phyloP scores from a whole-genome alignment of 1,140 invertebrate species.

The Mercenaria mercenaria region DNA sequence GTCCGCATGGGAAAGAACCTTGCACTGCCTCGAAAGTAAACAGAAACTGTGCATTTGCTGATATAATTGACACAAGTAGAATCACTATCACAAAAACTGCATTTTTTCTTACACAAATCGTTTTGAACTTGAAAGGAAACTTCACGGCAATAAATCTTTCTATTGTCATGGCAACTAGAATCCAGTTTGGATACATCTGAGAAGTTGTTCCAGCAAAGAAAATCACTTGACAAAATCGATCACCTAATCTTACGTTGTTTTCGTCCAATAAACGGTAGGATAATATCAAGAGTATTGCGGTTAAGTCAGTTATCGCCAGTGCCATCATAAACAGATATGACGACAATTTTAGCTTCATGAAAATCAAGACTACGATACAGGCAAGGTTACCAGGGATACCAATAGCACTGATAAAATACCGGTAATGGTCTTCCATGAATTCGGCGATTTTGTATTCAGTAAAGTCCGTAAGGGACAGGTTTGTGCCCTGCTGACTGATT shows the following conservation, averaged over 20 bases:
- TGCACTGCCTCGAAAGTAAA: slow-evolving; percentile 64
- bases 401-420: slow-evolving; percentile 74
- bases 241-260: slow-evolving; percentile 64
- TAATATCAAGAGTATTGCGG: slow-evolving; percentile 72
- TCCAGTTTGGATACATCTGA: slow-evolving; percentile 79
- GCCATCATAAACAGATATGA: slow-evolving; percentile 76
- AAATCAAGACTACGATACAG: slow-evolving; percentile 72
- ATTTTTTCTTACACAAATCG: slow-evolving; percentile 67
- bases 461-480: not conserved
- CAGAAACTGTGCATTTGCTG: slow-evolving; percentile 68
- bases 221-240: slow-evolving; percentile 71
- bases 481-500: too few species aligned
- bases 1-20: slow-evolving; percentile 64
- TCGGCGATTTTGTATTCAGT: slow-evolving; percentile 67
- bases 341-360: slow-evolving; percentile 73
- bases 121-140: slow-evolving; percentile 77
- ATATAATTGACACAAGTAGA: slow-evolving; percentile 67
- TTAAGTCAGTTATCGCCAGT: slow-evolving; percentile 74
- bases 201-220: slow-evolving; percentile 73
- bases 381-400: slow-evolving; percentile 79
- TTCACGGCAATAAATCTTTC: slow-evolving; percentile 81
- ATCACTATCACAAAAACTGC: slow-evolving; percentile 53
- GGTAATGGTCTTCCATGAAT: slow-evolving; percentile 77
- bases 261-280: slow-evolving; percentile 67
- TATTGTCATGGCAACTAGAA: slow-evolving; percentile 80